Evolutionary conservation across 2,113 vertebrate species (phyloP).

Genomic region (Physeter macrocephalus): DNA sequence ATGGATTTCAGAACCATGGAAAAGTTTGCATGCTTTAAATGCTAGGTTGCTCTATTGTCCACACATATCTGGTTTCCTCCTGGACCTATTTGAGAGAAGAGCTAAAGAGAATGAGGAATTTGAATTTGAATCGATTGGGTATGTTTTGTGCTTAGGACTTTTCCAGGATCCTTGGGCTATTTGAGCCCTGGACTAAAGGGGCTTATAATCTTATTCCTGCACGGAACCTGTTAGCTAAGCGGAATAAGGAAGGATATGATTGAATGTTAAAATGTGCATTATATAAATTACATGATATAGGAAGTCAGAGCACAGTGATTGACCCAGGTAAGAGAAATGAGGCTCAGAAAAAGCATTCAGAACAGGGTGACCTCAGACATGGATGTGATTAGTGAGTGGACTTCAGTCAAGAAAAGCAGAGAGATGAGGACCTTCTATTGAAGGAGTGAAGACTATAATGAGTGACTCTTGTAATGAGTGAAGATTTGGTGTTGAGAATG

Average conservation of each 20-base stretch:
- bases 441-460: background rate
- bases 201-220: background rate
- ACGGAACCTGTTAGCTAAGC: background rate
- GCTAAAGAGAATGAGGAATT: background rate
- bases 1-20: conserved; percentile 5
- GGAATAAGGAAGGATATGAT: background rate
- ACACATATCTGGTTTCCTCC: background rate
- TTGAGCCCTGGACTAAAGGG: background rate
- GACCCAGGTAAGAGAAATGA: background rate
- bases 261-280: background rate
- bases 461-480: background rate
- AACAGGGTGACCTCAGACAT: background rate
- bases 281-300: background rate
- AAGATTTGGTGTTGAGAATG: background rate
- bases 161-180: background rate
- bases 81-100: background rate
- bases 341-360: background rate
- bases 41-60: background rate
- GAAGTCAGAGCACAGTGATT: background rate
- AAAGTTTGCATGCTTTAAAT: background rate
- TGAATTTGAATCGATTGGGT: background rate
- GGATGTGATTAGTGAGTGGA: background rate
- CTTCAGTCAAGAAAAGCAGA: background rate
- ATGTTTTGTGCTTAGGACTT: background rate
- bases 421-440: background rate